Conservation (phyloP, 2,888 invertebrate genomes). For the Mesoligia furuncula region DNA sequence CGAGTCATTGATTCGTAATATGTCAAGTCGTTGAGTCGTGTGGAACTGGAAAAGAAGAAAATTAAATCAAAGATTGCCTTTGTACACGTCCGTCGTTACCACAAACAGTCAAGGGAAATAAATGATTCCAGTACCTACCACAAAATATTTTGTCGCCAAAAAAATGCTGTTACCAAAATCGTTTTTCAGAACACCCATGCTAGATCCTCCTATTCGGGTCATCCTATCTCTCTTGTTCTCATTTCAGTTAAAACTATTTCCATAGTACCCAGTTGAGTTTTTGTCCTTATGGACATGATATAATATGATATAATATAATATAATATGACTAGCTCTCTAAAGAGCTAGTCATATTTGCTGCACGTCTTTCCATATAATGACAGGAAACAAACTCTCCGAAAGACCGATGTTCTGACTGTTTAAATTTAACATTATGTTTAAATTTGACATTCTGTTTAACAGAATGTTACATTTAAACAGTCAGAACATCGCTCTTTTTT, state of each 20-base stretch:
- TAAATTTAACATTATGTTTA: background rate
- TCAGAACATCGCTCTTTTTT: no score
- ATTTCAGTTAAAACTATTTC: no score
- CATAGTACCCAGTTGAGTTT: no score
- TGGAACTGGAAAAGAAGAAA: conserved; percentile 75
- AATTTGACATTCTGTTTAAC: no score
- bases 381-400: background rate
- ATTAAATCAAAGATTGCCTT: background rate
- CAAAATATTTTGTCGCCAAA: background rate
- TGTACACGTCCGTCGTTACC: background rate
- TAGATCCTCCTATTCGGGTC: background rate
- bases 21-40: conserved; percentile 87
- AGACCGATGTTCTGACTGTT: background rate
- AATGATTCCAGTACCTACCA: no score
- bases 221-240: background rate
- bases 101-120: background rate
- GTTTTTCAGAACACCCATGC: background rate
- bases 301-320: no score
- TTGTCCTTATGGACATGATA: no score
- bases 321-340: no score
- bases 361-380: no score
- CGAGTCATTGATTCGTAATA: conserved; percentile 90
- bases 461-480: no score
- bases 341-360: no score
- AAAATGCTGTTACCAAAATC: no score